A percentile compares a stretch with the other conserved stretches of the same genome.
phyloP scores from a whole-genome alignment of 1,140 invertebrate genomes.

The Nymphalis io region DNA sequence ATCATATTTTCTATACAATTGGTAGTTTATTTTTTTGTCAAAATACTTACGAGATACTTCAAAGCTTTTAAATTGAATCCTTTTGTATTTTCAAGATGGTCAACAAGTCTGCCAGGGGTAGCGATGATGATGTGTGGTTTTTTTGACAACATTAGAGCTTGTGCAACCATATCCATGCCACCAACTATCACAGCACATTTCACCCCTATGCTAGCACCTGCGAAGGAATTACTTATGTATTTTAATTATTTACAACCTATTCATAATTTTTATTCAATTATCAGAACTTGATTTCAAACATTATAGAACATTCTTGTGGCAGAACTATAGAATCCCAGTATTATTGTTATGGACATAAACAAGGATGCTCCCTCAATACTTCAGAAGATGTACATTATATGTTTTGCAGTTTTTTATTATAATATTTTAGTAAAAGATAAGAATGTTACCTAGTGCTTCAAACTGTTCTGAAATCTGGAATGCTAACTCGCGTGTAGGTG shows the following conservation, averaged over 20 bases:
- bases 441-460: slow-evolving; percentile 90
- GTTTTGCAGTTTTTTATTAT: too few species aligned
- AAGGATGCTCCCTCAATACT: too few species aligned
- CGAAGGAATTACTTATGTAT: too few species aligned
- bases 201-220: slow-evolving; percentile 91
- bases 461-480: slow-evolving; percentile 98
- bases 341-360: too few species aligned
- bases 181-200: slow-evolving; percentile 98
- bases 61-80: slow-evolving; percentile 94
- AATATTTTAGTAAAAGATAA: too few species aligned
- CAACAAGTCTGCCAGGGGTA: slow-evolving; percentile 93
- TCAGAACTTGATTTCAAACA: too few species aligned
- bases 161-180: slow-evolving; percentile 98
- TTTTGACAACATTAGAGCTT: slow-evolving; percentile 93
- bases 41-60: slow-evolving; percentile 87
- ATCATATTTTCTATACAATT: too few species aligned
- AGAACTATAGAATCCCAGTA: too few species aligned
- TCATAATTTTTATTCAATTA: not conserved
- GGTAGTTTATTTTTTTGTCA: not conserved
- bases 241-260: too few species aligned
- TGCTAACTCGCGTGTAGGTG: slow-evolving; percentile 98
- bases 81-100: slow-evolving; percentile 96
- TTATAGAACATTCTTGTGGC: too few species aligned
- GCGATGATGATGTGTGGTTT: slow-evolving; percentile 98
- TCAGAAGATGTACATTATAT: too few species aligned